Percentiles rank a stretch among this genome's conserved stretches.
Evolutionary conservation across 1,140 invertebrate genomes (phyloP).

Genomic region (Harpegnathos saltator): DNA sequence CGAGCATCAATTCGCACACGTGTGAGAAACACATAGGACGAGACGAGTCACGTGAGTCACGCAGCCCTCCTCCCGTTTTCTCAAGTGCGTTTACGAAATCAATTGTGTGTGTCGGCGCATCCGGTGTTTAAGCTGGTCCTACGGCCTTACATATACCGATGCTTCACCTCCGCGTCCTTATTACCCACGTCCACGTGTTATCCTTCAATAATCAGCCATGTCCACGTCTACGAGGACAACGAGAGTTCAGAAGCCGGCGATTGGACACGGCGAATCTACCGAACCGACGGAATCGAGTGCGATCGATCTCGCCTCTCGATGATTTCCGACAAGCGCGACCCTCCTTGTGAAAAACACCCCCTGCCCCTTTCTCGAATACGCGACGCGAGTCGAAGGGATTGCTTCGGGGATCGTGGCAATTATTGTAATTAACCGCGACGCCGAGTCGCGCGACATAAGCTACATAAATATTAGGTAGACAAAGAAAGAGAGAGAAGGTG

Average conservation of each 20-base stretch:
- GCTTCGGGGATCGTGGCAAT: neutral
- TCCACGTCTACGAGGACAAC: neutral
- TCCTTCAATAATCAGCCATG: neutral
- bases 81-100: conserved; percentile 72
- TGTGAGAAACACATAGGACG: neutral
- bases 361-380: too few relatives aligned
- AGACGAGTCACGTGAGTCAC: conserved; percentile 62
- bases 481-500: too few relatives aligned
- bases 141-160: conserved; percentile 57
- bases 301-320: too few relatives aligned
- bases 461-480: conserved; percentile 41
- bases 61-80: conserved; percentile 54
- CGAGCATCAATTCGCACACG: neutral
- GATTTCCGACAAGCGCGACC: too few relatives aligned
- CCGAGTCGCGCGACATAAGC: too few relatives aligned
- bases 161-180: conserved; percentile 33
- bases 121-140: conserved; percentile 51
- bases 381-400: neutral
- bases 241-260: neutral
- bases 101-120: conserved; percentile 72
- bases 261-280: too few relatives aligned
- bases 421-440: neutral
- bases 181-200: conserved; percentile 38
- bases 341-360: too few relatives aligned
- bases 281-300: too few relatives aligned